Evolutionary conservation across 2,888 invertebrate species (phyloP).

Genomic region (Andrena fulva): DNA sequence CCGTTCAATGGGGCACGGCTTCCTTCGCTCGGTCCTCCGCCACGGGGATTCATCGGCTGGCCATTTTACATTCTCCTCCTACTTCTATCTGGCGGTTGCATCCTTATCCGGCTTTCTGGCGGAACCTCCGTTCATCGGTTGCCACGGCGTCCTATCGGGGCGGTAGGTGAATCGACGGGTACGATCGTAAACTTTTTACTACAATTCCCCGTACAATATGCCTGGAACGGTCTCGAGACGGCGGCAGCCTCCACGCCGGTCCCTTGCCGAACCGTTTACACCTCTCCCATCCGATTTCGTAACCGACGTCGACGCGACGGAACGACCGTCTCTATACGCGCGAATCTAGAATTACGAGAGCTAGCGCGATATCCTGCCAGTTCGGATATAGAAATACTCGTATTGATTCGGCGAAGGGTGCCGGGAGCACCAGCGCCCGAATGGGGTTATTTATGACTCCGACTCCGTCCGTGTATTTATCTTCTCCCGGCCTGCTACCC

Average conservation of each 20-base stretch:
- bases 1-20: conserved; percentile 20
- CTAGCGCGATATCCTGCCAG: conserved; percentile 11
- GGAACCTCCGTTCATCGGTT: not conserved
- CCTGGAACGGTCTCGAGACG: conserved; percentile 27
- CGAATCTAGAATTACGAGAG: conserved; percentile 23
- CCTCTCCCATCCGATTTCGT: not conserved
- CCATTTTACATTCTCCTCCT: conserved; percentile 50
- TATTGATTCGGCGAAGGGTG: conserved; percentile 24
- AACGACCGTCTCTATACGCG: conserved; percentile 23
- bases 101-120: conserved; percentile 2
- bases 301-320: conserved; percentile 7
- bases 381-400: conserved; percentile 31
- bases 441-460: conserved; percentile 46
- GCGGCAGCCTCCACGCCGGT: not conserved
- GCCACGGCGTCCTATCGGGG: conserved; percentile 8
- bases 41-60: conserved; percentile 38
- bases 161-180: conserved; percentile 28
- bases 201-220: conserved; percentile 57
- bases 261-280: not conserved
- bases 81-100: not conserved
- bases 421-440: not conserved
- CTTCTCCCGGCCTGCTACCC: conserved; percentile 21
- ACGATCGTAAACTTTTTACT: conserved; percentile 64
- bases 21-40: conserved; percentile 8
- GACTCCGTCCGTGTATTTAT: conserved; percentile 34